Conservation (phyloP, 2,113 vertebrate genomes). For the Nanorana parkeri region DNA sequence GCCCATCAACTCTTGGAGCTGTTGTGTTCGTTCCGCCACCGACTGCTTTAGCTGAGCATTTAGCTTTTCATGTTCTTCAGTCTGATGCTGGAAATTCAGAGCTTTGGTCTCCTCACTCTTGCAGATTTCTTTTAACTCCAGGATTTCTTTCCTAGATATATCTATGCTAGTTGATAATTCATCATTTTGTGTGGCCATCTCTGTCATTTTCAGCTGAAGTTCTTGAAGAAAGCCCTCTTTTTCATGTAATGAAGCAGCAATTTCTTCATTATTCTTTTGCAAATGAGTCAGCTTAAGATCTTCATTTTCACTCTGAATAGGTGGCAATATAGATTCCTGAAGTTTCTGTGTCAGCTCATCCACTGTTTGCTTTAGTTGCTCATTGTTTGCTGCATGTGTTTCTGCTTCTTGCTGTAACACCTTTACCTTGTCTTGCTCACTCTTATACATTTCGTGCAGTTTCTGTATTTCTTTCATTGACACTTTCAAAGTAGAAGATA, state of each 20-base stretch:
- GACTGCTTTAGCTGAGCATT: constrained; percentile 73
- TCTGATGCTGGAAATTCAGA: constrained; percentile 68
- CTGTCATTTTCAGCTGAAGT: constrained; percentile 70
- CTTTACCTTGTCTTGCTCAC: constrained; percentile 61
- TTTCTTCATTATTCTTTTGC: constrained; percentile 73
- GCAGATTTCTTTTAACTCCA: constrained; percentile 66
- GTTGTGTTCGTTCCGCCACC: constrained; percentile 69
- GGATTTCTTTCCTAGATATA: constrained; percentile 68
- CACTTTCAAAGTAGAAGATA: constrained; percentile 68
- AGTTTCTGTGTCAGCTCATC: constrained; percentile 71
- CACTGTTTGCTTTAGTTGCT: constrained; percentile 71
- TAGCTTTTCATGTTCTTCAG: constrained; percentile 65
- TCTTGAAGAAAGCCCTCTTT: constrained; percentile 77
- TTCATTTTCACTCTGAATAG: constrained; percentile 62
- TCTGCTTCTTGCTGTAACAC: constrained; percentile 70
- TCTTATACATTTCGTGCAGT: constrained; percentile 67
- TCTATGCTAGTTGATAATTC: constrained; percentile 68
- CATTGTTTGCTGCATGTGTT: constrained; percentile 67
- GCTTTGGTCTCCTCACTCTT: constrained; percentile 62
- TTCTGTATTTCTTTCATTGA: constrained; percentile 69
- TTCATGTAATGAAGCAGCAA: constrained; percentile 68
- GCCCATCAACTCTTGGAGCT: constrained; percentile 67
- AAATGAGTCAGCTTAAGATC: constrained; percentile 70
- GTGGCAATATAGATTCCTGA: constrained; percentile 66
- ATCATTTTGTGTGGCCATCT: constrained; percentile 71